A percentile compares a stretch with the other conserved stretches of the same genome.
phyloP scores from a whole-genome alignment of 30 jellyfish, hydroid and myxozoan species.

The Phacellophora camtschatica region DNA sequence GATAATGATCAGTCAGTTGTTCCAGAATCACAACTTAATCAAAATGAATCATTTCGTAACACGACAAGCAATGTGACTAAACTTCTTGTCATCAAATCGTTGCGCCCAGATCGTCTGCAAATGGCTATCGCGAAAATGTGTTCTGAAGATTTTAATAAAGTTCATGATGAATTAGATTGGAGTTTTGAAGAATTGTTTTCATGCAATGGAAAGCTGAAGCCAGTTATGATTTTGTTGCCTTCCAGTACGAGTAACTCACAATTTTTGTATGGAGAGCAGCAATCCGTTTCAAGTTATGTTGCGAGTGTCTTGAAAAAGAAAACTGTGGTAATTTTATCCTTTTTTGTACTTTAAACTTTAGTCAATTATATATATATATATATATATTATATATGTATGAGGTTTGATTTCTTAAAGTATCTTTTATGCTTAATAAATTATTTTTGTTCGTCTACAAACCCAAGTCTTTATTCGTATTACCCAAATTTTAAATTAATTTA shows the following conservation, averaged over 20 bases:
- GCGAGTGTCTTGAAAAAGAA: not conserved
- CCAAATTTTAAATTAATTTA: too few species aligned
- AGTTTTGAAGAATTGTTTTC: constrained; percentile 26
- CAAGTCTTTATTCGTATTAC: too few species aligned
- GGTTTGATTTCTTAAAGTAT: too few species aligned
- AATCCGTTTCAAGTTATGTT: not conserved
- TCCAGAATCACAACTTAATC: not conserved
- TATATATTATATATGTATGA: too few species aligned
- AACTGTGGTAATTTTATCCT: constrained; percentile 41
- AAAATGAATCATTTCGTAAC: not conserved
- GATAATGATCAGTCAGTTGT: not conserved
- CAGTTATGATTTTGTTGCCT: constrained; percentile 41
- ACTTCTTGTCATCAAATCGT: constrained; percentile 33
- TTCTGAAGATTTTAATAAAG: not conserved
- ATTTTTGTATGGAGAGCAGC: not conserved
- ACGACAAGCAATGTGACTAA: not conserved
- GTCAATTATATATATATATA: too few species aligned
- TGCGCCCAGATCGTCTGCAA: constrained; percentile 80
- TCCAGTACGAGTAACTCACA: not conserved
- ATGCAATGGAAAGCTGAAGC: not conserved
- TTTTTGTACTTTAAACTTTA: too few species aligned
- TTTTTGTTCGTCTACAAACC: too few species aligned
- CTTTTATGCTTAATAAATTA: too few species aligned
- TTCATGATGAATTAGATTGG: not conserved
- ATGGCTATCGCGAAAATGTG: constrained; percentile 31